Percentiles rank a stretch among this genome's conserved stretches.
These are phyloP conservation scores for Athalia rosae DNA, from an alignment of 2,888 invertebrate genomes.

Conservation along the genomic window DNA sequence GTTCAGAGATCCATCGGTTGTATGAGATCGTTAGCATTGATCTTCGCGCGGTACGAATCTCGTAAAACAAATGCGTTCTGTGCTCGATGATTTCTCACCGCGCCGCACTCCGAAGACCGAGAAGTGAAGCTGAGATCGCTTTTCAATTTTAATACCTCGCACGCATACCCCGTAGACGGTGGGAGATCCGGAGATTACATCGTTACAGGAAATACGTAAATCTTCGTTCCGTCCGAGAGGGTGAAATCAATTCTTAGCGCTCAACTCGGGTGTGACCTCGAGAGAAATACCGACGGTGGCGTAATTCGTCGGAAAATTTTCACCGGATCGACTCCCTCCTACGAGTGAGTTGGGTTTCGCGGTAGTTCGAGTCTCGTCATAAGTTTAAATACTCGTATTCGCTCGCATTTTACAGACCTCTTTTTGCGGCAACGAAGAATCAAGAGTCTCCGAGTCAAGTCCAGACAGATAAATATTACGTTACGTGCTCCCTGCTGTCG, in stretches of 20 bases:
- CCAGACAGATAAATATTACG: conserved; percentile 41
- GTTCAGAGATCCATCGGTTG: too few relatives aligned
- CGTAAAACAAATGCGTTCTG: too few relatives aligned
- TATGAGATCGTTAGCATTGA: too few relatives aligned
- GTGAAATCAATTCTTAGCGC: too few relatives aligned
- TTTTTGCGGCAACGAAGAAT: conserved; percentile 22
- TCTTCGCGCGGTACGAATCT: too few relatives aligned
- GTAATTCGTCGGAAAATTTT: conserved; percentile 33
- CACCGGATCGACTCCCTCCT: conserved; percentile 11
- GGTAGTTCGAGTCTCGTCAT: conserved; percentile 34
- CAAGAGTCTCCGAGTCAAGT: neutral
- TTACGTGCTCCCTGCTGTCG: neutral
- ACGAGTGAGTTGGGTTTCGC: neutral
- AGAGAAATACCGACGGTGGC: neutral
- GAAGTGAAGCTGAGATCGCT: too few relatives aligned
- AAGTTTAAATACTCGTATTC: neutral
- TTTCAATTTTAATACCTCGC: too few relatives aligned
- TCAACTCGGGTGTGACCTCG: neutral
- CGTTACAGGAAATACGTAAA: neutral
- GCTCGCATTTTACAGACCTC: conserved; percentile 1
- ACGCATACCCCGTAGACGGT: too few relatives aligned
- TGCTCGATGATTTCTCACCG: too few relatives aligned
- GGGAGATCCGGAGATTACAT: neutral
- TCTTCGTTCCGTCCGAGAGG: too few relatives aligned
- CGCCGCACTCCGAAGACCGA: too few relatives aligned